These are phyloP conservation scores for Nipponia nippon DNA, from an alignment of 2,113 vertebrate species.

Conservation along the genomic window DNA sequence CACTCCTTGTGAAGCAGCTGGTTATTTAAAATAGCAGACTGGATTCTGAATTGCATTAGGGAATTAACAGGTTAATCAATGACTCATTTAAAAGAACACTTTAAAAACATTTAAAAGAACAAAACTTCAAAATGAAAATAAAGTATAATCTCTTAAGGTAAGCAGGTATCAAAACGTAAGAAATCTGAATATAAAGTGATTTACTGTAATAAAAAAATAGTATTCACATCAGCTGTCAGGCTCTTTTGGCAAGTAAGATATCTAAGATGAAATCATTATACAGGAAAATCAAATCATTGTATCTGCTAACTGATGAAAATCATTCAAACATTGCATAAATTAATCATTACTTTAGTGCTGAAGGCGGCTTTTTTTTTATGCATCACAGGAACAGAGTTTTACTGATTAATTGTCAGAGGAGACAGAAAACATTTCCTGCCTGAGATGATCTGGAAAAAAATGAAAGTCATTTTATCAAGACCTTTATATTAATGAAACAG, in stretches of 20 bases:
- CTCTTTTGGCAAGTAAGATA: neutral
- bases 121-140: neutral
- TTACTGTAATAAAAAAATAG: neutral
- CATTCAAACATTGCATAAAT: conserved; percentile 42
- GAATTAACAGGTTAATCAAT: neutral
- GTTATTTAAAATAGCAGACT: neutral
- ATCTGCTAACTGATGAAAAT: conserved; percentile 29
- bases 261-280: conserved; percentile 14
- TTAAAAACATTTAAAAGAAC: neutral
- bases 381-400: neutral
- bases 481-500: neutral
- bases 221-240: neutral
- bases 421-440: neutral
- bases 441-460: neutral
- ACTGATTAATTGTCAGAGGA: conserved; percentile 26
- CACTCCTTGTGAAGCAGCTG: neutral
- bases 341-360: conserved; percentile 13
- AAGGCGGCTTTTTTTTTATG: neutral
- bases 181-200: neutral
- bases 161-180: neutral
- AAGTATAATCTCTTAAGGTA: neutral
- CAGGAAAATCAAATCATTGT: conserved; percentile 41
- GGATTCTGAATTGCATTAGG: neutral
- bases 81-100: neutral
- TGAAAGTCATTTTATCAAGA: neutral